Conservation (phyloP, 1,140 invertebrate species). For the Zaprionus tsacasi region DNA sequence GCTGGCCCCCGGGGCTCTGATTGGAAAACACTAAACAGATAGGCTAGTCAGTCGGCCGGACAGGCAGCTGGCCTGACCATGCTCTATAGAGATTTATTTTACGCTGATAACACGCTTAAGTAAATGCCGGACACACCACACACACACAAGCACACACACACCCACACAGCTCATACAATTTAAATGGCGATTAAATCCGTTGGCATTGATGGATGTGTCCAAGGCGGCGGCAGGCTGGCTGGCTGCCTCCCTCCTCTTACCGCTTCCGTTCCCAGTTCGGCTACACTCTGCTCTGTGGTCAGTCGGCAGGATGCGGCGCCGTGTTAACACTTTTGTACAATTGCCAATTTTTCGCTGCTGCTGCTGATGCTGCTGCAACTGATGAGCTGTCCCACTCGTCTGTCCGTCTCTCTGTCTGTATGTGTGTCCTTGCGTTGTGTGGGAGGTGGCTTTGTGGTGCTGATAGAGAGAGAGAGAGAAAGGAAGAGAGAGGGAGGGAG, state of each 20-base stretch:
- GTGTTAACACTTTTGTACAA: conserved; percentile 83
- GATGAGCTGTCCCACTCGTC: conserved; percentile 47
- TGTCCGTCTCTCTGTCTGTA: not conserved
- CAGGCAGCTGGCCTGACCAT: conserved; percentile 51
- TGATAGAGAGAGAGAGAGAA: conserved; percentile 35
- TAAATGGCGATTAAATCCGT: conserved; percentile 83
- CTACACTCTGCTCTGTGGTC: conserved; percentile 57
- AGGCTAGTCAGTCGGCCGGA: conserved; percentile 42
- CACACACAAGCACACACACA: conserved; percentile 2
- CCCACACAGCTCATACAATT: conserved; percentile 62
- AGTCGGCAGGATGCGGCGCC: conserved; percentile 76
- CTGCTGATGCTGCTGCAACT: conserved; percentile 29
- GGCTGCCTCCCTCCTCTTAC: not conserved
- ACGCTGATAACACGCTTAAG: conserved; percentile 82
- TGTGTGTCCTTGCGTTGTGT: conserved; percentile 25
- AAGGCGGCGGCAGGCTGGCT: conserved; percentile 49
- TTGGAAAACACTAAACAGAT: conserved; percentile 82
- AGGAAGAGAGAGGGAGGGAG: conserved; percentile 13
- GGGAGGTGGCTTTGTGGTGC: conserved; percentile 64
- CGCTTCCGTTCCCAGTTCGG: conserved; percentile 5
- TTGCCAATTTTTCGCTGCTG: conserved; percentile 75
- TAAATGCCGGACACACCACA: conserved; percentile 64
- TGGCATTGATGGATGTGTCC: conserved; percentile 83
- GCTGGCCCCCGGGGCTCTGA: conserved; percentile 60
- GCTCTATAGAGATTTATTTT: conserved; percentile 77